Evolutionary conservation across 2,113 vertebrate genomes (phyloP).

Genomic region (Myrmecophaga tridactyla): DNA sequence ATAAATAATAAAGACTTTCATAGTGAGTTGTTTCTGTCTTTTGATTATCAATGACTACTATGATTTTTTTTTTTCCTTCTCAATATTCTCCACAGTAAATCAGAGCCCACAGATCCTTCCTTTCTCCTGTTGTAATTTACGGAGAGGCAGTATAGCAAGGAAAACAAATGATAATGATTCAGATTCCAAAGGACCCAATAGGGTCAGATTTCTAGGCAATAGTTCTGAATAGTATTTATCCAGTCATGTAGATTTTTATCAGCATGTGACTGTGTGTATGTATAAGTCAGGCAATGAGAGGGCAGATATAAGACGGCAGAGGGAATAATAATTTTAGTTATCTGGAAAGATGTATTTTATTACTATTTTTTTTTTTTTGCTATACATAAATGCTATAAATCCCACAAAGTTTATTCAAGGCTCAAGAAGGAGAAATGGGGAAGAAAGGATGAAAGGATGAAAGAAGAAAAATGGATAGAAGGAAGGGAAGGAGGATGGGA

Average conservation of each 20-base stretch:
- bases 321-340: slow-evolving; percentile 60
- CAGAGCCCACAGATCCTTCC: background rate
- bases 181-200: slow-evolving; percentile 40
- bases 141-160: slow-evolving; percentile 23
- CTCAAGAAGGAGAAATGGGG: slow-evolving; percentile 37
- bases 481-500: background rate
- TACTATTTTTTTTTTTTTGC: slow-evolving; percentile 44
- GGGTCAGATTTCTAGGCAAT: slow-evolving; percentile 63
- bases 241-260: slow-evolving; percentile 54
- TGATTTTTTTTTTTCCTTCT: background rate
- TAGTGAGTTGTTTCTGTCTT: slow-evolving; percentile 23
- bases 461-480: background rate
- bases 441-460: background rate
- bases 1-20: slow-evolving; percentile 15
- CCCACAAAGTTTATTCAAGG: slow-evolving; percentile 50
- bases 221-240: slow-evolving; percentile 69
- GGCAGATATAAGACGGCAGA: background rate
- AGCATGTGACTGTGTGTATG: background rate
- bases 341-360: slow-evolving; percentile 52
- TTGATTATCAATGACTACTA: slow-evolving; percentile 25
- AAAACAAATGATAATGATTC: slow-evolving; percentile 45
- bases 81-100: slow-evolving; percentile 59
- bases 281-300: background rate
- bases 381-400: slow-evolving; percentile 58
- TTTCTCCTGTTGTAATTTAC: slow-evolving; percentile 53